These are phyloP conservation scores for Drosophila gunungcola DNA, from an alignment of 1,140 invertebrate genomes.

Conservation along the genomic window DNA sequence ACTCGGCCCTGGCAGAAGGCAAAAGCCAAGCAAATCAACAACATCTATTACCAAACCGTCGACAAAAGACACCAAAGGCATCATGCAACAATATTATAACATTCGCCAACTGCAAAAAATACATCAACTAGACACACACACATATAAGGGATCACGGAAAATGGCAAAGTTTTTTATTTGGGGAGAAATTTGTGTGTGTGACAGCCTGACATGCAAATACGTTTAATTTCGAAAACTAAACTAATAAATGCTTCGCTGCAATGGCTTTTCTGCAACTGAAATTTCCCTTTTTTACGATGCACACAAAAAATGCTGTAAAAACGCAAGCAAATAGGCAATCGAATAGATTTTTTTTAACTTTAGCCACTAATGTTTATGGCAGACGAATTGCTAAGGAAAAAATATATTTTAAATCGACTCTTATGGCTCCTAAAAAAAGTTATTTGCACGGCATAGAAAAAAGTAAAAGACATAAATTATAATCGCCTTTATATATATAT, in stretches of 20 bases:
- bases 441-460: neutral
- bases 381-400: neutral
- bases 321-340: conserved; percentile 51
- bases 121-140: conserved; percentile 32
- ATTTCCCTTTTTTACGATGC: conserved; percentile 17
- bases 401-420: conserved; percentile 18
- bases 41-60: conserved; percentile 50
- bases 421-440: neutral
- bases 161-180: conserved; percentile 52
- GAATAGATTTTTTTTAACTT: conserved; percentile 57
- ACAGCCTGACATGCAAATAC: conserved; percentile 78
- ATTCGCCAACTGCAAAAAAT: conserved; percentile 49
- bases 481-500: neutral
- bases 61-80: conserved; percentile 68
- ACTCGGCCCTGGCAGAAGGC: conserved; percentile 54
- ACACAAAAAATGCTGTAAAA: conserved; percentile 16
- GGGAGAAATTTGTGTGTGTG: conserved; percentile 49
- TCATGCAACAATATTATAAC: conserved; percentile 69
- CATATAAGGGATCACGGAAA: conserved; percentile 33
- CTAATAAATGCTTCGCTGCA: conserved; percentile 68
- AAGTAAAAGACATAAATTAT: neutral
- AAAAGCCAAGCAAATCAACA: conserved; percentile 54
- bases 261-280: conserved; percentile 39
- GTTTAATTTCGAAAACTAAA: conserved; percentile 83
- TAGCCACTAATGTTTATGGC: conserved; percentile 29